Base-by-base conservation (phyloP, 1,140 invertebrate species). In the Drosophila ogumai region DNA sequence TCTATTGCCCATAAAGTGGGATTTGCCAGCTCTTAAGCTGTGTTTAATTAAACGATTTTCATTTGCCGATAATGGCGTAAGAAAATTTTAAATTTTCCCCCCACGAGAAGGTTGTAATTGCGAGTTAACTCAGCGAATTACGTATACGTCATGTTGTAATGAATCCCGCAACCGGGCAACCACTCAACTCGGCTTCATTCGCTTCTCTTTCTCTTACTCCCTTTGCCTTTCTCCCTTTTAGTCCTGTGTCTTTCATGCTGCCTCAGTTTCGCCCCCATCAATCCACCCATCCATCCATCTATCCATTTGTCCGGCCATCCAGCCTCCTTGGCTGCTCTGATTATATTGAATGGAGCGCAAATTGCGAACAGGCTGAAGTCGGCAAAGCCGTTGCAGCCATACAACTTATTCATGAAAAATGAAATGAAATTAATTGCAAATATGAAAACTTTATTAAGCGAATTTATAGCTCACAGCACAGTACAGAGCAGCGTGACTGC, bases 391-490 rank as follows among this genome's bases (percentile, higher is more conserved):
- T 65, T 41, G 58, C 58, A 73, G 58, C 54, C 79, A 64, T 65
- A 81, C 63, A 78, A 74, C 80, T 82, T 82, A 82, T 82, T 82
- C 75, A 82, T 82, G 64, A 67, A 82, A 82, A 82, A 82, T 79
- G 75, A 79, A 82, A 82, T 82, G 80, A 79, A 82, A 82, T 82
- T 82, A 82, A 82, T 82, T 82, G 75, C 80, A 82, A 82, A 82
- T 82, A 82, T 82, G 80, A 82, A 82, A 82, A 82, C 80, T 82
- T 82, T 82, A 82, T 82, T 82, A 82, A 82, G 80, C 80, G 81
- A 82, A 82, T 82, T 82, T 79, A 82, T 82, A 75, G 67, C 63
- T 54, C 63, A 63, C 52, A 50, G 68, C 15, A 13, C 22, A 43
- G 55, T 15, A 19, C 17, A 22, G 46, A 8, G 41, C 15, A 69